Evolutionary conservation across 2,113 vertebrate species (phyloP).

Genomic region (Phaetusa simplex): DNA sequence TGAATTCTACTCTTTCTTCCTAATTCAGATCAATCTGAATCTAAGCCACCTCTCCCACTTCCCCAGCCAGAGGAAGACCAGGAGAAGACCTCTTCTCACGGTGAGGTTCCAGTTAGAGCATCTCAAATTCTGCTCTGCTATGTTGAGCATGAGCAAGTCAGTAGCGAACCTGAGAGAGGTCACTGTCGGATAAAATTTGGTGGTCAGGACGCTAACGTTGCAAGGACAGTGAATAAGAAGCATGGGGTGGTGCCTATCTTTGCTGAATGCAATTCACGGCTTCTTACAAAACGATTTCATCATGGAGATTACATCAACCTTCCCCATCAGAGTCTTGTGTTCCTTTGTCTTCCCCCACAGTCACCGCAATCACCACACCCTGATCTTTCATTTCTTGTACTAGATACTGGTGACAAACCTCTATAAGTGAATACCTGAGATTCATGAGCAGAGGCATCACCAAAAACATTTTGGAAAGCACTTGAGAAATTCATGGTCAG

Average conservation of each 20-base stretch:
- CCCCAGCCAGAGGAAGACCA: neutral
- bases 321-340: neutral
- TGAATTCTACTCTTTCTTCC: neutral
- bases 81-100: neutral
- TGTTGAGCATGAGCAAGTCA: rapidly evolving
- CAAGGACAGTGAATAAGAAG: neutral
- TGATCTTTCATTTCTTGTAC: neutral
- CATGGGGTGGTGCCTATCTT: rapidly evolving
- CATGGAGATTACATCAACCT: neutral
- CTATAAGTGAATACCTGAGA: neutral
- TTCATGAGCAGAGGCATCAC: neutral
- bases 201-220: neutral
- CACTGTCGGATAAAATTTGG: neutral
- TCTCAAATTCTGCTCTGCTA: neutral
- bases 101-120: neutral
- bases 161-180: neutral
- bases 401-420: neutral
- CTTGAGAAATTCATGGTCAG: neutral
- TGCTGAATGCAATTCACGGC: neutral
- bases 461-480: neutral
- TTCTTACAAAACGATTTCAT: neutral
- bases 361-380: neutral
- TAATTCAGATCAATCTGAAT: neutral
- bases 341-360: neutral
- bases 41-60: neutral